Conservation (phyloP, 2,113 vertebrate species). For the Monopterus albus region DNA sequence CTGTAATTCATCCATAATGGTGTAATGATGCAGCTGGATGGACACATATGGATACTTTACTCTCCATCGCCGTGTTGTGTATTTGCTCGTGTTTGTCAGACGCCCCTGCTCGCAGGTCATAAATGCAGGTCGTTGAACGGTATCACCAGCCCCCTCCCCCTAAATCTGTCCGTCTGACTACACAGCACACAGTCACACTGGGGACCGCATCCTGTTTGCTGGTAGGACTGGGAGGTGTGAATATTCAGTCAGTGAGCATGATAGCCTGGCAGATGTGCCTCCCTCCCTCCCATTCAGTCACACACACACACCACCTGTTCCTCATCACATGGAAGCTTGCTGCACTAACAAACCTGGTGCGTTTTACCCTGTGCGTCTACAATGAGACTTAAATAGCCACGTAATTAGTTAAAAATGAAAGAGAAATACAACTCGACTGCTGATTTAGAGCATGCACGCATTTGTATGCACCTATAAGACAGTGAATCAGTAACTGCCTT, state of each 20-base stretch:
- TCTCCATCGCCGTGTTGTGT: constrained; percentile 39
- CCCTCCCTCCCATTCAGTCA: neutral
- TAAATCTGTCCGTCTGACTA: constrained; percentile 47
- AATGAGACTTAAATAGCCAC: neutral
- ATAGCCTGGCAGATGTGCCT: constrained; percentile 59
- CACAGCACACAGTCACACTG: constrained; percentile 21
- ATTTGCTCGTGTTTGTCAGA: constrained; percentile 58
- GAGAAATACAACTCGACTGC: too few species aligned
- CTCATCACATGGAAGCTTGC: constrained; percentile 40
- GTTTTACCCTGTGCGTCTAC: constrained; percentile 4
- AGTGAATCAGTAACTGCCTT: too few species aligned
- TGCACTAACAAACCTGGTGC: constrained; percentile 23
- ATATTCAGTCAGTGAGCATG: constrained; percentile 53
- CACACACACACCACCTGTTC: constrained; percentile 62
- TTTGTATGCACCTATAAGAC: neutral
- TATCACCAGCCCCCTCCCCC: neutral
- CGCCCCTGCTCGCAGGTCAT: constrained; percentile 31
- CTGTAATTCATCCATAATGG: constrained; percentile 39
- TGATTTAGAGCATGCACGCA: neutral
- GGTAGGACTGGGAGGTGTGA: constrained; percentile 67
- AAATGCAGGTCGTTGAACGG: constrained; percentile 41
- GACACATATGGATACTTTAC: constrained; percentile 18
- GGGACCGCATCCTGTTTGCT: constrained; percentile 71
- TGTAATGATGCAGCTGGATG: constrained; percentile 35
- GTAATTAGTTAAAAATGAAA: neutral